phyloP scores from a whole-genome alignment of 2,888 invertebrate species.

The Calameuta pallipes region DNA sequence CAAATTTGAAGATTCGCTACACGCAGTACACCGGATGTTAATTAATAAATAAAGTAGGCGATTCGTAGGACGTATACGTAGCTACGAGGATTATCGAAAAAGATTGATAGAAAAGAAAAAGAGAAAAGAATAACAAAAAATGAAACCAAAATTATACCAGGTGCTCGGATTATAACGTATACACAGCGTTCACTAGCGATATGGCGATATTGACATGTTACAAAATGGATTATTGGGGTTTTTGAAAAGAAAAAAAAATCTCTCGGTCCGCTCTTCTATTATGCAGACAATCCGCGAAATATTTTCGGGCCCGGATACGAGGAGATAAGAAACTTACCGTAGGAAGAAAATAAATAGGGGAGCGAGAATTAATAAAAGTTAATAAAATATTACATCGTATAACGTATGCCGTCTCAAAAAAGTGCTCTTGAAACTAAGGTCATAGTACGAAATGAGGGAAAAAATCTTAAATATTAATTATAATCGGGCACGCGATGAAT shows the following conservation, averaged over 20 bases:
- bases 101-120: neutral
- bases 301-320: conserved; percentile 19
- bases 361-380: neutral
- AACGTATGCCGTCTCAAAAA: conserved; percentile 60
- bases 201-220: neutral
- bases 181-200: neutral
- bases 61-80: neutral
- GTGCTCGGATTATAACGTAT: neutral
- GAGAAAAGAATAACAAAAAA: neutral
- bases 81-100: neutral
- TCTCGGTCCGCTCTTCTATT: neutral
- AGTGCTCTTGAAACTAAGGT: conserved; percentile 58
- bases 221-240: neutral
- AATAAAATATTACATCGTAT: conserved; percentile 14
- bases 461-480: neutral
- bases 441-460: neutral
- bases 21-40: neutral
- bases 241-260: neutral
- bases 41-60: neutral
- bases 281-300: conserved; percentile 19
- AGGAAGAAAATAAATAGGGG: neutral
- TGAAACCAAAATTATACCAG: conserved; percentile 6
- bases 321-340: neutral
- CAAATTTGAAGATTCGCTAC: neutral
- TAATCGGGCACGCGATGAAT: neutral